Base-by-base conservation (phyloP, 2,113 vertebrate species). In the Pogona vitticeps region DNA sequence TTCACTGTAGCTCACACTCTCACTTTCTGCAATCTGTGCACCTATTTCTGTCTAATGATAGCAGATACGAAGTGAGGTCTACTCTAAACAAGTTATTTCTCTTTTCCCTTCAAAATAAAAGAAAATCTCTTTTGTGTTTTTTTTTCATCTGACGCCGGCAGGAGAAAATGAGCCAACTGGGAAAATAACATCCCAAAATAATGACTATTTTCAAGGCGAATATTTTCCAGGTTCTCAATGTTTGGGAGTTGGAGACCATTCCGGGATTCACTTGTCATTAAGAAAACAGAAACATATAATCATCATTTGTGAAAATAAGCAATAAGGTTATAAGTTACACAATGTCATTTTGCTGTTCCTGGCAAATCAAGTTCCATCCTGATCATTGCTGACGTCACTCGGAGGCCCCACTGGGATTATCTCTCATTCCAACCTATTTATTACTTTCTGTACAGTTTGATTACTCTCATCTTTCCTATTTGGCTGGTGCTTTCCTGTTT, bases 221-320 rank as follows among this genome's bases (percentile, higher is more conserved):
- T 68, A 83, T 85, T 93, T 88, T 89, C 77, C 82, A 91, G 80
- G 67, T 90, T 91, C 63, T 87, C 42, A 73, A 52, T 86, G 46
- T 80, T 88, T 82, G 82, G 76, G 59, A 61, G 77, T n/a, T 1
- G 1, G 76, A 87, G 46, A 72, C 17, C 33, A 83, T 80, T 78
- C 84, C 65, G 59, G 79, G 23, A 88, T 81, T 76, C 40, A 26
- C 84, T 83, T 65, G 68, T 85, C 56, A 18, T 36, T 72, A 82
- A 26, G 61, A 87, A 73, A 76, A 77, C 56, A 58, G 79, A 86
- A 77, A 88, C 59, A 12, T 88, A 80, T 82, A 61, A 85, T 21
- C 70, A 86, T 88, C 90, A 80, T 31, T 86, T 87, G 86, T 58
- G 82, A 81, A 89, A 86, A 61, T 56, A 83, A 77, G 76, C 80